Percentiles rank a stretch among this genome's conserved stretches.
Conservation (phyloP, 2,888 invertebrate species). For the Drosophila limbata region DNA sequence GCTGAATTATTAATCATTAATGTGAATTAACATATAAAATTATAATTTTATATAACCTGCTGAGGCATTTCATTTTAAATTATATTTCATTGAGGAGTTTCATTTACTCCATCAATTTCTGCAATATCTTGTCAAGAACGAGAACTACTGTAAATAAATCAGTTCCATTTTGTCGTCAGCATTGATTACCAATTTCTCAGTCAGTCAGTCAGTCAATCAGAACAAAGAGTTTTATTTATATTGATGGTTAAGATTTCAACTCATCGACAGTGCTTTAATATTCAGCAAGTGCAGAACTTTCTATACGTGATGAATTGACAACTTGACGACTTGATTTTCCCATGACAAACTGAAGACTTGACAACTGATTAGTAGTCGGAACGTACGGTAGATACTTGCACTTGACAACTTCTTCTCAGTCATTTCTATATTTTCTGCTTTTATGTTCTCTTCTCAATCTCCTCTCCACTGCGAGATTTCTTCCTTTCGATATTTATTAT, state of each 20-base stretch:
- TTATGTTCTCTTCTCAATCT: neutral
- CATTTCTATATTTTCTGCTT: neutral
- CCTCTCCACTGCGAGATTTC: neutral
- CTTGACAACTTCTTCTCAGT: conserved; percentile 19
- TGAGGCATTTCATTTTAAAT: neutral
- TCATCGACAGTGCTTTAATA: conserved; percentile 9
- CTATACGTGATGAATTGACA: conserved; percentile 28
- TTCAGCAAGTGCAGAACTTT: conserved; percentile 25
- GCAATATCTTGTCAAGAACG: neutral
- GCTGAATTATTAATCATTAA: neutral
- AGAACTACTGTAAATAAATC: neutral
- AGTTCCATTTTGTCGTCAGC: neutral
- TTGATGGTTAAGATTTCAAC: neutral
- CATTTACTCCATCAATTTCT: neutral
- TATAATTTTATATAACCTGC: no score
- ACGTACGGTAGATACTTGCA: conserved; percentile 2
- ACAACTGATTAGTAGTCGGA: conserved; percentile 35
- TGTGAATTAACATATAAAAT: neutral
- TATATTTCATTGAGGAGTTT: neutral
- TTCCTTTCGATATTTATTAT: conserved; percentile 1
- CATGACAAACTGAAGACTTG: conserved; percentile 29
- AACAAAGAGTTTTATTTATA: neutral
- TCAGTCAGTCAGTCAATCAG: no score
- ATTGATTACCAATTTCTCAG: neutral
- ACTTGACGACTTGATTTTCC: conserved; percentile 31